These are phyloP conservation scores for Atta texana DNA, from an alignment of 1,140 invertebrate species.

Conservation along the genomic window DNA sequence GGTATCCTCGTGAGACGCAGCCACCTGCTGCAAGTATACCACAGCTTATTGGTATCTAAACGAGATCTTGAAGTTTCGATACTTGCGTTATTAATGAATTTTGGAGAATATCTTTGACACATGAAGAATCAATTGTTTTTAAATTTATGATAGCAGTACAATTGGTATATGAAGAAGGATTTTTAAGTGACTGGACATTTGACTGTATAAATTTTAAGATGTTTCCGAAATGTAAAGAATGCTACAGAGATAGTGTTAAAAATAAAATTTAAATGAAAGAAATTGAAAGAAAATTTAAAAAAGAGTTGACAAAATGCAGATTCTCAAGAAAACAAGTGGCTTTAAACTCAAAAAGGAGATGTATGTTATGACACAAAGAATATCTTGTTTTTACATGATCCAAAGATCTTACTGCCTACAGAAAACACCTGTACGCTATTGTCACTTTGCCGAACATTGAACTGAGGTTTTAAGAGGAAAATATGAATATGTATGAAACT, in stretches of 20 bases:
- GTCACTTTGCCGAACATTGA: neutral
- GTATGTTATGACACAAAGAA: neutral
- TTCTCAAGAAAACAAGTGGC: neutral
- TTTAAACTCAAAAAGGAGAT: neutral
- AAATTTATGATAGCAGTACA: neutral
- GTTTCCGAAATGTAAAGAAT: neutral
- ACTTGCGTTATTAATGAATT: neutral
- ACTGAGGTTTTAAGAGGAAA: neutral
- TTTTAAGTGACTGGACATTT: conserved; percentile 14
- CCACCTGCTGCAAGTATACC: neutral
- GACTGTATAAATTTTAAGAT: neutral
- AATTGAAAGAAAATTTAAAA: no score
- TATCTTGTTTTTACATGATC: neutral
- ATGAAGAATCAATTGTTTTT: neutral
- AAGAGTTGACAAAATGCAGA: neutral
- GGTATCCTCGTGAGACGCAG: conserved; percentile 36
- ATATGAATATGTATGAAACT: neutral
- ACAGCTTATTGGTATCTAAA: neutral
- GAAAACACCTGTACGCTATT: neutral
- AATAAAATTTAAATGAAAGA: neutral
- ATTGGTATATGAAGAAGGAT: neutral
- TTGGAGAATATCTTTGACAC: neutral
- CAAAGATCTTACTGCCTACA: neutral
- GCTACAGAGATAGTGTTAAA: neutral
- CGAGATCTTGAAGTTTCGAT: neutral